Evolutionary conservation across 2,888 invertebrate species (phyloP), one percentile per base, ranked within the genome.

Genomic region (Lasioglossum calceatum): DNA sequence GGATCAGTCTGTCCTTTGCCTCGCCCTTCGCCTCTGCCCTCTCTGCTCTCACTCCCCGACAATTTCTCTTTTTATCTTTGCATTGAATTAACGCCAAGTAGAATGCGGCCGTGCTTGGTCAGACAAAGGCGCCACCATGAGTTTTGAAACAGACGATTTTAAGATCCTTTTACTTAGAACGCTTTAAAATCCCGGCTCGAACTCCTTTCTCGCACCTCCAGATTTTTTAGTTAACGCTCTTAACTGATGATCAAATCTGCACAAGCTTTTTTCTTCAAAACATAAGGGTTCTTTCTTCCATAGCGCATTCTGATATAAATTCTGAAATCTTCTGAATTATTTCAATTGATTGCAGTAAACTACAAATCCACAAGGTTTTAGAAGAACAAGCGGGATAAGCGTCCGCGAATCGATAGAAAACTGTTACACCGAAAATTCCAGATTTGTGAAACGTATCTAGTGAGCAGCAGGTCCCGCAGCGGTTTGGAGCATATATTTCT

Each of bases 81-180:
- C 86, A 88, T 88, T 86, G 90, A 87, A 92, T 89, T 91, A 89
- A 85, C 85, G 89, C 42, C 79, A 58, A 90, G 79, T 76, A 72
- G 86, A 84, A 85, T 75, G 85, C 84, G 74, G 61, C 84, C 27
- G 79, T 27, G 71, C 76, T 75, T 79, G 86, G 84, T 81, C 85
- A 42, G 79, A 82, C 84, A 47, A 27, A 47, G 7, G 7, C 67
- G 67, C n/a, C 61, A 58, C 64, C 77, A 44, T 70, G 54, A 86
- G 79, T 70, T 84, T 54, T 86, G 77, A 42, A 82, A 72, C 32
- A 81, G 78, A 76, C 82, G 75, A 50, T 12, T n/a, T 44, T 12
- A n/a, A 71, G 36, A 19, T 19, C 19, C 67, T 70, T 36, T 70
- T 70, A 32, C 64, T 64, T 64, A 32, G 64, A 14, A 64, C 32